Evolutionary conservation across 2,797 vertebrate species (phyloP).

Genomic region (Mormyrops attenuatus): DNA sequence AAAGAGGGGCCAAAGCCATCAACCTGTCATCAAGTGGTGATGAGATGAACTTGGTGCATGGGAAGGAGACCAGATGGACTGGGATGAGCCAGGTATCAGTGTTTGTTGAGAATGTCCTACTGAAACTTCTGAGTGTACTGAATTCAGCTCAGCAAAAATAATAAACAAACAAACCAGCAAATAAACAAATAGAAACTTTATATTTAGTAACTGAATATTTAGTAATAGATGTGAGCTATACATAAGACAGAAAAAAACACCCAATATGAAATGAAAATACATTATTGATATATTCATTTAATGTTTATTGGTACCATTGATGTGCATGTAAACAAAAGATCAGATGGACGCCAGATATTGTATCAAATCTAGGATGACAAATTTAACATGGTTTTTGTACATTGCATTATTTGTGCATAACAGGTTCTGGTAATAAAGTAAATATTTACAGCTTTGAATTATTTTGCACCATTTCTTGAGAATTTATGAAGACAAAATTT

Average conservation of each 20-base stretch:
- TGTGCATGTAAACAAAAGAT: background rate
- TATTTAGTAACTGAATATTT: background rate
- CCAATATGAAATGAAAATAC: background rate
- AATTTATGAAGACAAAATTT: conserved; percentile 3
- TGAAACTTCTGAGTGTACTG: background rate
- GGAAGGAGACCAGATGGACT: background rate
- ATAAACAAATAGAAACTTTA: background rate
- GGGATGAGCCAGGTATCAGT: background rate
- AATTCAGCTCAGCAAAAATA: background rate
- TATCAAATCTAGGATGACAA: background rate
- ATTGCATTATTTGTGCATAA: background rate
- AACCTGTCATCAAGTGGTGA: background rate
- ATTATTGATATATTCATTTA: background rate
- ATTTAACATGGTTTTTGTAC: background rate
- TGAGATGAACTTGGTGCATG: background rate
- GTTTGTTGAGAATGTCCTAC: background rate
- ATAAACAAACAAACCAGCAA: background rate
- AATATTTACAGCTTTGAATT: background rate
- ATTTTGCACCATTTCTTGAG: background rate
- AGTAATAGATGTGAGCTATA: background rate
- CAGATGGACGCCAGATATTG: background rate
- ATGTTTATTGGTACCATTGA: background rate
- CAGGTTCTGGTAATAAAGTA: background rate
- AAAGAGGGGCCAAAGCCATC: background rate
- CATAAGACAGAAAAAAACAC: background rate